phyloP scores from a whole-genome alignment of 2,888 invertebrate species.

The Lamproptera curius region DNA sequence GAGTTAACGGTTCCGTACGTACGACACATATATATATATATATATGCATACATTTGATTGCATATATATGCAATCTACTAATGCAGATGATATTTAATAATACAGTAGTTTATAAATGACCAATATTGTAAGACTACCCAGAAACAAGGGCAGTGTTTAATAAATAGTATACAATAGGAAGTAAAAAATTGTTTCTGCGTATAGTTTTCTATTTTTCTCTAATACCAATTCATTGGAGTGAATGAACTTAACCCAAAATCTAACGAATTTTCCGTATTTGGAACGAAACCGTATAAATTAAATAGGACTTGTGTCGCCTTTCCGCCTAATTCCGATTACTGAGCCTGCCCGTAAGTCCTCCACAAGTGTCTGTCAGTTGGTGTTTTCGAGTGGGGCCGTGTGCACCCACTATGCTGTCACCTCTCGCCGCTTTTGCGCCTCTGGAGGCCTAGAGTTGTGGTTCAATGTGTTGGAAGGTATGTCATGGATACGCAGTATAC shows the following conservation, averaged over 20 bases:
- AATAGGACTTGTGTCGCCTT: slow-evolving; percentile 18
- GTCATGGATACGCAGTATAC: too few relatives aligned
- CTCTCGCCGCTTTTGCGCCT: neutral
- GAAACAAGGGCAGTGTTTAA: too few relatives aligned
- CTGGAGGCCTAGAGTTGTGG: neutral
- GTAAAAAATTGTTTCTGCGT: neutral
- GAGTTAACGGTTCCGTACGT: too few relatives aligned
- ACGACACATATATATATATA: too few relatives aligned
- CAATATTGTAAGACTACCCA: too few relatives aligned
- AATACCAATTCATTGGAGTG: neutral
- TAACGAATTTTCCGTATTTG: slow-evolving; percentile 3
- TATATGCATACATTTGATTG: too few relatives aligned
- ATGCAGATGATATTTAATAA: too few relatives aligned
- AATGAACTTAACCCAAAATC: slow-evolving; percentile 12
- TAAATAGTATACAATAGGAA: neutral
- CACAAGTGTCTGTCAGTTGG: neutral
- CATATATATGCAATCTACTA: too few relatives aligned
- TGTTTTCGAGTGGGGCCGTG: neutral
- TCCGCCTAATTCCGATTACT: slow-evolving; percentile 16
- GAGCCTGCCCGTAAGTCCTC: slow-evolving; percentile 8
- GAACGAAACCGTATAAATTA: slow-evolving; percentile 25
- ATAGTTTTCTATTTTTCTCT: neutral
- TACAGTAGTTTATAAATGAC: too few relatives aligned
- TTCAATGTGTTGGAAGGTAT: too few relatives aligned
- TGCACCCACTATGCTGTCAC: neutral